Base-by-base conservation (phyloP, 2,113 vertebrate species). In the Gavia stellata region DNA sequence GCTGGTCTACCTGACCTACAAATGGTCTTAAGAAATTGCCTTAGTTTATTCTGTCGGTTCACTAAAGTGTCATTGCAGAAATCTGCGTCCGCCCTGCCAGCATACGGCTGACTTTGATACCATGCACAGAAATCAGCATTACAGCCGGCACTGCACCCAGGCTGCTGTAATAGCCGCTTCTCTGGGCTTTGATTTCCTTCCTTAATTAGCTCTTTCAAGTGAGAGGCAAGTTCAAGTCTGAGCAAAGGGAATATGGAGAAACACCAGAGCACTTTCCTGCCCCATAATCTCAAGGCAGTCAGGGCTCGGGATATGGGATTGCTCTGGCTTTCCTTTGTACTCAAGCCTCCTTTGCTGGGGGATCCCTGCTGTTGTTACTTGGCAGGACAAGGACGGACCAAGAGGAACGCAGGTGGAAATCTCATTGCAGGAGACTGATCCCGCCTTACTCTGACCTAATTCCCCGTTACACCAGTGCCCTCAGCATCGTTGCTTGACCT, bases 191-290 rank as follows among this genome's bases (percentile, higher is more conserved):
- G 98, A 97, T 97, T 97, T 94, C 93, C 95, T 50, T 26, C 88
- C 95, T 97, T 98, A 98, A 98, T 98, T 97, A 97, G 95, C 89
- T 94, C 93, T 98, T 97, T 98, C 96, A 98, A 98, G 96, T 89
- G 68, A 79, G 88, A 97, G 94, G 86, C 73, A 53, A 97, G 96
- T 95, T 97, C 78, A 80, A 95, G 90, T 31, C 79, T 50, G 84
- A 97, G 96, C 86, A 68, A 83, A 96, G 92, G 95, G 74, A 97
- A 89, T 74, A 91, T 3, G 31, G 92, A 97, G 95, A 68, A 90
- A 62, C 1, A 9, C 33, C 63, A 67, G 71, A 73, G 78, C 42
- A 4, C 61, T 82, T 83, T 79, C 65, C 83, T 94, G 81, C 80
- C 86, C 96, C 68, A 1, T 87, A 77, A 87, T 82, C 88, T 72